Percentiles rank a stretch among this genome's conserved stretches.
phyloP scores from a whole-genome alignment of 2,113 vertebrate species.

The Parus major region DNA sequence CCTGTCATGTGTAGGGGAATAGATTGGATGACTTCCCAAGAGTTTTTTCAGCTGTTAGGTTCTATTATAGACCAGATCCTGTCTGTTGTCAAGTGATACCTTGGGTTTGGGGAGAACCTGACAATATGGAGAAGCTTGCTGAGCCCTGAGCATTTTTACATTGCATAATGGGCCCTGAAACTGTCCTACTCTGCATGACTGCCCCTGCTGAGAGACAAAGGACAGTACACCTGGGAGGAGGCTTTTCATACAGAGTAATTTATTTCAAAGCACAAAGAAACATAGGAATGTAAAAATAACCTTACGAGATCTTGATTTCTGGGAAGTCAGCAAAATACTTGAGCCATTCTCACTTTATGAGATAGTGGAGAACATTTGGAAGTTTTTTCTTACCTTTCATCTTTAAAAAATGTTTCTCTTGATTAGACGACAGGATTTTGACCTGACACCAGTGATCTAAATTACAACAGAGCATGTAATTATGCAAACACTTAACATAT shows the following conservation, averaged over 20 bases:
- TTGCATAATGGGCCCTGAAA: background rate
- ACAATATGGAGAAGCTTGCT: background rate
- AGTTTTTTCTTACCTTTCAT: background rate
- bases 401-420: background rate
- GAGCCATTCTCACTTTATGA: background rate
- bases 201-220: background rate
- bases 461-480: background rate
- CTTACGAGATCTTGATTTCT: background rate
- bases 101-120: background rate
- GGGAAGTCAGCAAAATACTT: background rate
- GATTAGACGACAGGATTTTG: background rate
- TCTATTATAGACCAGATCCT: background rate
- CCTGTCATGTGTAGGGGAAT: background rate
- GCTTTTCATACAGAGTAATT: background rate
- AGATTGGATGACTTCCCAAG: constrained; percentile 6
- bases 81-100: background rate
- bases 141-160: background rate
- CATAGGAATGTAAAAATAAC: background rate
- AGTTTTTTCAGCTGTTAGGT: constrained; percentile 9
- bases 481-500: background rate
- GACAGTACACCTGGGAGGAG: background rate
- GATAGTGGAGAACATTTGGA: background rate
- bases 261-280: background rate
- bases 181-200: background rate
- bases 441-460: background rate